phyloP scores from a whole-genome alignment of 2,888 invertebrate species.

The Mellilla xanthometata region DNA sequence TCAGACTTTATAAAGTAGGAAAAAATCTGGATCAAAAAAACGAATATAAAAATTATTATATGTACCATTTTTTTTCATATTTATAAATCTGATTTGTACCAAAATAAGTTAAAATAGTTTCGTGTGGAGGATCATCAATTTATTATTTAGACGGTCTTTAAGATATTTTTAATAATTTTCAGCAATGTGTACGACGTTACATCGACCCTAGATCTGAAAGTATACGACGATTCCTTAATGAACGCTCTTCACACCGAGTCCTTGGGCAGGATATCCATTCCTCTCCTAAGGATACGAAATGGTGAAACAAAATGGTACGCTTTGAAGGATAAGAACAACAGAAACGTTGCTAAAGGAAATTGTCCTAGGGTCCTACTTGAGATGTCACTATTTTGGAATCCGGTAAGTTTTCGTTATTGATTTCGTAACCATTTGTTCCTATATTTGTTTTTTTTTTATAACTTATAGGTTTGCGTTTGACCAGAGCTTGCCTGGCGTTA shows the following conservation, averaged over 20 bases:
- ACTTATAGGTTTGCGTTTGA: too few relatives aligned
- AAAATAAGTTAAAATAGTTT: too few relatives aligned
- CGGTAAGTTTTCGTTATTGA: slow-evolving; percentile 52
- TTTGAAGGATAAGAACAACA: slow-evolving; percentile 58
- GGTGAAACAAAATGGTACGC: slow-evolving; percentile 64
- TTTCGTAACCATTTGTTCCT: too few relatives aligned
- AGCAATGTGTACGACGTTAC: slow-evolving; percentile 69
- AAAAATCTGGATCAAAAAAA: too few relatives aligned
- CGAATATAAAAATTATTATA: too few relatives aligned
- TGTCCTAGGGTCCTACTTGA: slow-evolving; percentile 65
- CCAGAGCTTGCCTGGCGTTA: too few relatives aligned
- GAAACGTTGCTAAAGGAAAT: slow-evolving; percentile 60
- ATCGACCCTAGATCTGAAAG: slow-evolving; percentile 61
- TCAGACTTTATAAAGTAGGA: too few relatives aligned
- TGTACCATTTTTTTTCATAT: too few relatives aligned
- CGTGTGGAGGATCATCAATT: too few relatives aligned
- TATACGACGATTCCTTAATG: slow-evolving; percentile 57
- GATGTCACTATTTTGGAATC: slow-evolving; percentile 65
- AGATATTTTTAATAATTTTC: slow-evolving; percentile 29
- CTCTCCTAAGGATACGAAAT: slow-evolving; percentile 56
- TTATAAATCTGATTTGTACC: too few relatives aligned
- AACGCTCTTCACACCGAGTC: slow-evolving; percentile 46
- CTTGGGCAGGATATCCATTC: slow-evolving; percentile 64
- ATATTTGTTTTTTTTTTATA: too few relatives aligned
- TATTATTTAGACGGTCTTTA: too few relatives aligned